phyloP scores from a whole-genome alignment of 2,113 vertebrate genomes.

The Glareola pratincola region DNA sequence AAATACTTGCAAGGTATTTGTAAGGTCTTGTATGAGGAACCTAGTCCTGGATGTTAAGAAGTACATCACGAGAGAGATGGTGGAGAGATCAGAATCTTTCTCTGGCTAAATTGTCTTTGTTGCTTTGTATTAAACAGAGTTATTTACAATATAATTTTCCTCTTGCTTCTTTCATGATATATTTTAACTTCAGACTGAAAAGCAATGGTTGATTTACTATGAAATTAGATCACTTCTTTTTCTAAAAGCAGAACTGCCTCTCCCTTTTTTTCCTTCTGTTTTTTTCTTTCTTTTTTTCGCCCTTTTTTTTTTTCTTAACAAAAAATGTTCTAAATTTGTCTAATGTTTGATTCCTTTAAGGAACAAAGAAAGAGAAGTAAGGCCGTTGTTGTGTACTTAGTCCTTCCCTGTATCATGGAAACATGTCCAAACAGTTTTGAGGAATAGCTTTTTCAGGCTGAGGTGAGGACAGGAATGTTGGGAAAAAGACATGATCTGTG shows the following conservation, averaged over 20 bases:
- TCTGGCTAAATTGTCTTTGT: not conserved
- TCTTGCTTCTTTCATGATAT: not conserved
- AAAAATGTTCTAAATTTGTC: not conserved
- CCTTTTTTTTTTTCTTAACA: not conserved
- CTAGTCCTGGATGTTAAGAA: not conserved
- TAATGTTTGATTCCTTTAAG: not conserved
- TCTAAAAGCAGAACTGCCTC: not conserved
- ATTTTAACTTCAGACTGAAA: not conserved
- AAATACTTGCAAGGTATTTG: not conserved
- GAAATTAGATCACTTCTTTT: not conserved
- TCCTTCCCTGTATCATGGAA: not conserved
- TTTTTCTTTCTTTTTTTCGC: too few species aligned
- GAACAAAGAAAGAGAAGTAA: slow-evolving; percentile 27
- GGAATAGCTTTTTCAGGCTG: not conserved
- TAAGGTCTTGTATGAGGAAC: not conserved
- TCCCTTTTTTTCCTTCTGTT: not conserved
- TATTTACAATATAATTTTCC: not conserved
- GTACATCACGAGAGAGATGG: not conserved
- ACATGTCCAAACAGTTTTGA: not conserved
- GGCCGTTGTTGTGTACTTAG: not conserved
- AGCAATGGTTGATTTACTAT: not conserved
- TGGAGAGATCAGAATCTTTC: not conserved
- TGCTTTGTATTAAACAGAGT: not conserved
- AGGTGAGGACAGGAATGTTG: not conserved
- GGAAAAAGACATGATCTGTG: not conserved